Conservation (phyloP, 2,113 vertebrate species). For the Daphoenositta chrysoptera region DNA sequence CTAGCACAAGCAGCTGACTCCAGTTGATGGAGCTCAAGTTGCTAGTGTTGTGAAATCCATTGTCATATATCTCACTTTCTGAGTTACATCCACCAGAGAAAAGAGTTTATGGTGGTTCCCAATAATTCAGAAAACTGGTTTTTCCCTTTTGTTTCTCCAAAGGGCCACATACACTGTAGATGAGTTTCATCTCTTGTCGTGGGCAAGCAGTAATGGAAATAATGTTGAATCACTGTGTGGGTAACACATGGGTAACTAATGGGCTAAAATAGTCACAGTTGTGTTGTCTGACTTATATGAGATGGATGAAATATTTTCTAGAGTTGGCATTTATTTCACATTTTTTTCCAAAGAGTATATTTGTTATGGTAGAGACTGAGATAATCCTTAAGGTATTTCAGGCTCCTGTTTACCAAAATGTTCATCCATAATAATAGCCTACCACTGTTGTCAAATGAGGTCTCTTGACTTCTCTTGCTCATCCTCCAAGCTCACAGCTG, state of each 20-base stretch:
- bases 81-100: background rate
- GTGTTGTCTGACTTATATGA: background rate
- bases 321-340: background rate
- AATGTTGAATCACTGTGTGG: background rate
- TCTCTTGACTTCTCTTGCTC: background rate
- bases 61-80: background rate
- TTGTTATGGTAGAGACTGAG: background rate
- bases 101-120: background rate
- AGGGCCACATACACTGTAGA: background rate
- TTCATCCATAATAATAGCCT: background rate
- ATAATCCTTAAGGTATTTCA: background rate
- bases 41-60: background rate
- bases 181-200: background rate
- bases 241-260: background rate
- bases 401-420: background rate
- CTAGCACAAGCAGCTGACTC: background rate
- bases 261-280: constrained; percentile 35
- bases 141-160: background rate
- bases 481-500: background rate
- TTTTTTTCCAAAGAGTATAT: background rate
- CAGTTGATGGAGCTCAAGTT: background rate
- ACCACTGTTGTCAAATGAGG: background rate
- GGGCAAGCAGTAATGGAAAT: background rate
- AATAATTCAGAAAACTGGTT: background rate
- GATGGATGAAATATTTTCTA: background rate